Percentiles rank a stretch among this genome's conserved stretches.
Evolutionary conservation across 2,113 vertebrate genomes (phyloP).

Genomic region (Corapipo altera): DNA sequence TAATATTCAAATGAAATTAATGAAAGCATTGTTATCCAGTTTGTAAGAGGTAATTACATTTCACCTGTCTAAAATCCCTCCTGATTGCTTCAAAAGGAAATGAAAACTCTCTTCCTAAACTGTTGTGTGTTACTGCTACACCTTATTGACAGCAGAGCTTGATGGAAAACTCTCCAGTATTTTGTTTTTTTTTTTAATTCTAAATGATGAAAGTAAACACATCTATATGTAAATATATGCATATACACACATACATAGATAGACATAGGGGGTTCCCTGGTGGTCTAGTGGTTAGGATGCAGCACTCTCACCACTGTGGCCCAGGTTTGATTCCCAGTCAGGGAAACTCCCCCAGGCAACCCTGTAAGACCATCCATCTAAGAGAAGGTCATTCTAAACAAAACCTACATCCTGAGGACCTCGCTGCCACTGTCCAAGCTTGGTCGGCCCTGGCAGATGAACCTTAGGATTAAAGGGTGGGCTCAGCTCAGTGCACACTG

Average conservation of each 20-base stretch:
- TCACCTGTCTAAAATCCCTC: background rate
- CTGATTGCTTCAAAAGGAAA: background rate
- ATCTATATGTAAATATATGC: background rate
- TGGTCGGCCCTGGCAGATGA: too few relatives aligned
- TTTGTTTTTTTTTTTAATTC: background rate
- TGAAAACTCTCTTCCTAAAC: background rate
- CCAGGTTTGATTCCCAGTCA: too few relatives aligned
- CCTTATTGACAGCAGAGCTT: background rate
- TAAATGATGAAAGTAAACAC: background rate
- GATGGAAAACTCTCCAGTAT: background rate
- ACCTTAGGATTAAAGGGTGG: too few relatives aligned
- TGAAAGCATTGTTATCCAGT: background rate
- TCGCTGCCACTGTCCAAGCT: too few relatives aligned
- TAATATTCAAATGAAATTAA: background rate
- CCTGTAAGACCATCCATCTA: too few relatives aligned
- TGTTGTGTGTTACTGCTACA: background rate
- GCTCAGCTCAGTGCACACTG: too few relatives aligned
- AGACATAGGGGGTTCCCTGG: too few relatives aligned
- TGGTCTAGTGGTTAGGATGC: too few relatives aligned
- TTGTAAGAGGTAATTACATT: constrained; percentile 5
- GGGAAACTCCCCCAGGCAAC: too few relatives aligned
- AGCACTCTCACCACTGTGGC: too few relatives aligned
- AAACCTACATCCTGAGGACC: too few relatives aligned
- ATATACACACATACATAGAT: background rate
- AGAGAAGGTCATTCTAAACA: too few relatives aligned